Evolutionary conservation across 2,888 invertebrate species (phyloP).

Genomic region (Labia minor): DNA sequence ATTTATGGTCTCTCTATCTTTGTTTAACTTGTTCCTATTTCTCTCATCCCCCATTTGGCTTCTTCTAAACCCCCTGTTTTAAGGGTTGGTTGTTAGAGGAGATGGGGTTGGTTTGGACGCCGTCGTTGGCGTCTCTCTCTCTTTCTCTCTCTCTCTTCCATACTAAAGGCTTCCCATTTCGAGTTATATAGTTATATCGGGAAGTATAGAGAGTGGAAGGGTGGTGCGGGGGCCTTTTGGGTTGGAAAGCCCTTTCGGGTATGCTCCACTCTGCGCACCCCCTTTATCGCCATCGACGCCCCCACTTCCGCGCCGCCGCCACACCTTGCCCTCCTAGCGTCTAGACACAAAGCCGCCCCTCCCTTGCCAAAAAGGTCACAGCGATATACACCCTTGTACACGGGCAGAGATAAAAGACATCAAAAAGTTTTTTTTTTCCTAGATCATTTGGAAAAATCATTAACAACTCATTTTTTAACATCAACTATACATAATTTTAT

Average conservation of each 20-base stretch:
- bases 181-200: neutral
- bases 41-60: neutral
- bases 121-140: neutral
- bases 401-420: neutral
- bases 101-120: neutral
- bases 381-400: conserved; percentile 2
- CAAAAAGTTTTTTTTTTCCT: neutral
- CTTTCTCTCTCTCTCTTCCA: neutral
- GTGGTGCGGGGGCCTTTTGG: no score
- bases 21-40: conserved; percentile 7
- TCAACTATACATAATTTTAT: no score
- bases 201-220: neutral
- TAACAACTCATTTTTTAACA: neutral
- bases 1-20: conserved; percentile 5
- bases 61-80: neutral
- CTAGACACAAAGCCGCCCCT: conserved; percentile 13
- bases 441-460: conserved; percentile 7
- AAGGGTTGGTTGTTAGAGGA: neutral
- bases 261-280: neutral
- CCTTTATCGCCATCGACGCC: neutral
- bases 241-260: conserved; percentile 1
- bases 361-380: conserved; percentile 7
- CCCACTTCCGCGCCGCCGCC: neutral
- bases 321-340: neutral
- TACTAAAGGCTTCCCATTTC: conserved; percentile 13